Evolutionary conservation across 2,888 invertebrate species (phyloP).

Genomic region (Oithona nana): DNA sequence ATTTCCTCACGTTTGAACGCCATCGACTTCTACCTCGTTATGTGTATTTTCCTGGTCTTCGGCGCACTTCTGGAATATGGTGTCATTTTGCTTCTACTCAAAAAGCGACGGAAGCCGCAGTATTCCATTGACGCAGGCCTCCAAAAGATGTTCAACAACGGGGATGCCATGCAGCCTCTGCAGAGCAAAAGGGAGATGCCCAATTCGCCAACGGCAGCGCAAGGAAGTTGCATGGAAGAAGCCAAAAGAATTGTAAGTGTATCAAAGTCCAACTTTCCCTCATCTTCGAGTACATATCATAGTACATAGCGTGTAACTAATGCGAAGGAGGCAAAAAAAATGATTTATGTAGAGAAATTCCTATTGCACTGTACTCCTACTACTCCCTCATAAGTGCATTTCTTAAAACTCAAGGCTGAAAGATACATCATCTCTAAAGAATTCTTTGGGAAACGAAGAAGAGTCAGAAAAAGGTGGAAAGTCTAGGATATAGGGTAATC

Average conservation of each 20-base stretch:
- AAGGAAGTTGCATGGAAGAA: background rate
- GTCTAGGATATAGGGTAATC: no score
- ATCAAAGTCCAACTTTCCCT: no score
- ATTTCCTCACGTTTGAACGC: constrained; percentile 10
- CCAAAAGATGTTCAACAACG: constrained; percentile 6
- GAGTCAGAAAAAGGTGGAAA: no score
- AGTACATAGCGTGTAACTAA: no score
- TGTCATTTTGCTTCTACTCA: constrained; percentile 15
- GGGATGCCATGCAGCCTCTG: background rate
- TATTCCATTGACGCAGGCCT: constrained; percentile 10
- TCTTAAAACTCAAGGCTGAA: no score
- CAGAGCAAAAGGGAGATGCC: background rate
- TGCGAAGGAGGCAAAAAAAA: no score
- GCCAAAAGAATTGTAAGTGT: background rate
- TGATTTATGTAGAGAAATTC: no score
- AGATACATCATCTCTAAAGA: no score
- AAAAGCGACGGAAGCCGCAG: constrained; percentile 12
- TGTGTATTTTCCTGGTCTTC: constrained; percentile 13
- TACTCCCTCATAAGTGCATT: no score
- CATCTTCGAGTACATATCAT: no score
- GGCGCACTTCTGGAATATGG: constrained; percentile 17
- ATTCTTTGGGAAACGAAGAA: no score
- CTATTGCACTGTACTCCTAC: no score
- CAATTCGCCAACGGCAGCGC: background rate
- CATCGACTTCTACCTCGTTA: constrained; percentile 11